Conservation (phyloP, 2,888 invertebrate species). For the Siphlonurus alternatus region DNA sequence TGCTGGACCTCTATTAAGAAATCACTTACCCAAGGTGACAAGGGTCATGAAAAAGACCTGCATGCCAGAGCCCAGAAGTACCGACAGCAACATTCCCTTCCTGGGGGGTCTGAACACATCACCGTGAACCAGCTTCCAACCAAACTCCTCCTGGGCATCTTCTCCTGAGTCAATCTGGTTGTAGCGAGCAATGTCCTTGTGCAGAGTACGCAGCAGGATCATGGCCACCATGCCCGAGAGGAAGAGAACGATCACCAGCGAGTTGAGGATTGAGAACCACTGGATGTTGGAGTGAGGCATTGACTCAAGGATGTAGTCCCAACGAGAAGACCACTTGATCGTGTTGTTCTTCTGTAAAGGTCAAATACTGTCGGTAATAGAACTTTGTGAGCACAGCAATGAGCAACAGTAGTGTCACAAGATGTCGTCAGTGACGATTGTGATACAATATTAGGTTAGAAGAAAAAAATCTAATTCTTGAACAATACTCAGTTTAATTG, state of each 20-base stretch:
- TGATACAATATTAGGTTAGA: background rate
- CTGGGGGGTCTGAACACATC: slow-evolving; percentile 48
- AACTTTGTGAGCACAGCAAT: background rate
- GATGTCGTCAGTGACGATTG: background rate
- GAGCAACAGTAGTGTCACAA: background rate
- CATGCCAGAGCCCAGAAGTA: slow-evolving; percentile 89
- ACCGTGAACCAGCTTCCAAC: slow-evolving; percentile 48
- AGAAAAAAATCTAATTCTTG: too few relatives aligned
- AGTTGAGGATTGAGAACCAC: slow-evolving; percentile 98
- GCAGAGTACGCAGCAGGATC: slow-evolving; percentile 91
- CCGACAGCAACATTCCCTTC: slow-evolving; percentile 89
- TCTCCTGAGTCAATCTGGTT: slow-evolving; percentile 56
- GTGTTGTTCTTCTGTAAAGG: slow-evolving; percentile 43
- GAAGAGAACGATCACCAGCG: slow-evolving; percentile 90
- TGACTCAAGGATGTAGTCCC: slow-evolving; percentile 98
- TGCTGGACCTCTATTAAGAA: too few relatives aligned
- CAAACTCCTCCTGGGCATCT: slow-evolving; percentile 66
- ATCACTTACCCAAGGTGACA: slow-evolving; percentile 61
- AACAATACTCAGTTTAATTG: too few relatives aligned
- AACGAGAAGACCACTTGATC: slow-evolving; percentile 95
- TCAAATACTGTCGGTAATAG: background rate
- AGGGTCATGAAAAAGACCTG: slow-evolving; percentile 95
- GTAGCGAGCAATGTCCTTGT: slow-evolving; percentile 96
- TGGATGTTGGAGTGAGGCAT: slow-evolving; percentile 98
- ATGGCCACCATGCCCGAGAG: slow-evolving; percentile 99